phyloP scores from a whole-genome alignment of 2,888 invertebrate genomes.

The Tenthredo livida region DNA sequence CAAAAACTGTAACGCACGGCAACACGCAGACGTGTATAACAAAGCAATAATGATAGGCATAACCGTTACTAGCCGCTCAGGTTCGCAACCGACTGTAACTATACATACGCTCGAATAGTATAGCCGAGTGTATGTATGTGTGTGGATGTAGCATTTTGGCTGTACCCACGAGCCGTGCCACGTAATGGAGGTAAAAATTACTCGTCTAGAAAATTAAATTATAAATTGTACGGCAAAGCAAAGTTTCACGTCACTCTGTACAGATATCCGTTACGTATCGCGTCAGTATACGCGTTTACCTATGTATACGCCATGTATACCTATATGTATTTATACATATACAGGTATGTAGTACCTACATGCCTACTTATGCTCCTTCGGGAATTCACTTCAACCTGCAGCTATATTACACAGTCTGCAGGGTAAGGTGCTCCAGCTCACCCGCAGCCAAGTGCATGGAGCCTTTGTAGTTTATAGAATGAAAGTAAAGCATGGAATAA shows the following conservation, averaged over 20 bases:
- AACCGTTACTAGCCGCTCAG: conserved; percentile 70
- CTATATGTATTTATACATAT: background rate
- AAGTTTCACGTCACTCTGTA: conserved; percentile 50
- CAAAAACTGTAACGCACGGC: conserved; percentile 47
- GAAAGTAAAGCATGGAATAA: background rate
- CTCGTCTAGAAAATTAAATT: conserved; percentile 73
- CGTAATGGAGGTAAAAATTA: conserved; percentile 68
- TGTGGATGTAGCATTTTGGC: conserved; percentile 62
- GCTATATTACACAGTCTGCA: conserved; percentile 35
- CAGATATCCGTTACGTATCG: conserved; percentile 32
- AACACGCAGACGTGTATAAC: conserved; percentile 58
- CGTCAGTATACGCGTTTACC: background rate
- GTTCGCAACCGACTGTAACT: conserved; percentile 68
- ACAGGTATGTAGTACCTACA: background rate
- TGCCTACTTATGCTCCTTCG: conserved; percentile 39
- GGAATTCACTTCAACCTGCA: conserved; percentile 43
- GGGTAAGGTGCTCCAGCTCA: conserved; percentile 32
- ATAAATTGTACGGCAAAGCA: conserved; percentile 63
- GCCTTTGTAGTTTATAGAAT: conserved; percentile 16
- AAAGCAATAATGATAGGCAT: conserved; percentile 74
- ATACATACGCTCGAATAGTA: background rate
- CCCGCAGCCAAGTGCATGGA: conserved; percentile 2
- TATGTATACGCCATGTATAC: background rate
- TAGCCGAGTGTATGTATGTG: conserved; percentile 33
- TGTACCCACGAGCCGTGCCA: conserved; percentile 61